A percentile compares a stretch with the other conserved stretches of the same genome.
Evolutionary conservation across 2,888 invertebrate genomes (phyloP).

Genomic region (Platynereis dumerilii): DNA sequence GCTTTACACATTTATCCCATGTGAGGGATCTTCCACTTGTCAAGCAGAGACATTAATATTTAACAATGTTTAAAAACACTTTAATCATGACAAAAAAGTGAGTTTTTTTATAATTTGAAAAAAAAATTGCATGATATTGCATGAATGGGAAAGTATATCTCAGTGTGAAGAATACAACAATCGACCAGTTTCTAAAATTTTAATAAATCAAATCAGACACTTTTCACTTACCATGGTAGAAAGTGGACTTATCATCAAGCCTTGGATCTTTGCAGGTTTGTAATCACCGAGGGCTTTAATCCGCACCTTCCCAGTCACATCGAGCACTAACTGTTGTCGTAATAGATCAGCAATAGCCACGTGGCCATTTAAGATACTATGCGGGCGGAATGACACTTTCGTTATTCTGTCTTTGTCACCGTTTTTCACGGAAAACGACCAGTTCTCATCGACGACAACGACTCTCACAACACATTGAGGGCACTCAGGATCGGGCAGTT

Average conservation of each 20-base stretch:
- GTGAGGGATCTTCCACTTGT: no score
- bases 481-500: neutral
- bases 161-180: no score
- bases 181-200: no score
- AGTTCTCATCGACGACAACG: constrained; percentile 10
- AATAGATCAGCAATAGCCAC: constrained; percentile 48
- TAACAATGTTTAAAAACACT: no score
- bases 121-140: no score
- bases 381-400: neutral
- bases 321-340: constrained; percentile 46
- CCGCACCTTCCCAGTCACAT: constrained; percentile 27
- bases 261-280: neutral
- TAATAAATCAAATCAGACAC: no score
- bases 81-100: no score
- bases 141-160: no score
- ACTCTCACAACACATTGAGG: constrained; percentile 13
- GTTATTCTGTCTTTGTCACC: neutral
- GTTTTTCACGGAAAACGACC: neutral
- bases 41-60: no score
- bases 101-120: no score
- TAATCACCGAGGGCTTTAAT: constrained; percentile 8
- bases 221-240: constrained; percentile 8
- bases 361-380: constrained; percentile 40
- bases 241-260: constrained; percentile 11
- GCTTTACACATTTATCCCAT: no score